A percentile compares a stretch with the other conserved stretches of the same genome.
Conservation (phyloP, 2,113 vertebrate genomes). For the Oreotrochilus melanogaster region DNA sequence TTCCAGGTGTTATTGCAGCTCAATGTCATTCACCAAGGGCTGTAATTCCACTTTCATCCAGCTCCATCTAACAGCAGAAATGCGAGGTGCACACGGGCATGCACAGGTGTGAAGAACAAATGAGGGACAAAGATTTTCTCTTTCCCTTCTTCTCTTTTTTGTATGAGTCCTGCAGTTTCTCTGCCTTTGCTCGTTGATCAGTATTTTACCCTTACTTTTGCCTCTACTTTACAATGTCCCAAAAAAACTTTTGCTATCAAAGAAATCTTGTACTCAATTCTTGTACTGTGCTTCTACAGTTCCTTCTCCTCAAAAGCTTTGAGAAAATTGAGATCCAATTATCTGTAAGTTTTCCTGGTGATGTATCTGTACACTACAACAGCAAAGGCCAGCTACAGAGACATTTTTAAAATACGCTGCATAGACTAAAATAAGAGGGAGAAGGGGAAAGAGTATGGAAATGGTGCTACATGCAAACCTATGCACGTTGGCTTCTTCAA, state of each 20-base stretch:
- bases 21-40: background rate
- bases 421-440: background rate
- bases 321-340: background rate
- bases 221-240: background rate
- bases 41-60: background rate
- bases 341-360: background rate
- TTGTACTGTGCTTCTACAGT: background rate
- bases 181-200: background rate
- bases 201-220: background rate
- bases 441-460: background rate
- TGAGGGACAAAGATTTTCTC: background rate
- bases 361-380: background rate
- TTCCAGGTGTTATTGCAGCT: background rate
- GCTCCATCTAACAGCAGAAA: conserved; percentile 33
- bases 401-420: background rate
- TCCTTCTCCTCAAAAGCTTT: background rate
- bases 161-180: background rate
- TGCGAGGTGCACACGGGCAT: background rate
- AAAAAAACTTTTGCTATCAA: background rate
- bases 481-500: background rate
- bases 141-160: background rate
- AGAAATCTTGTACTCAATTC: background rate
- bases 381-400: background rate
- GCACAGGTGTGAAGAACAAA: conserved; percentile 4
- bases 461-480: background rate